Percentiles rank a stretch among this genome's conserved stretches.
These are phyloP conservation scores for Myrmecobius fasciatus DNA, from an alignment of 2,113 vertebrate species.

Conservation along the genomic window DNA sequence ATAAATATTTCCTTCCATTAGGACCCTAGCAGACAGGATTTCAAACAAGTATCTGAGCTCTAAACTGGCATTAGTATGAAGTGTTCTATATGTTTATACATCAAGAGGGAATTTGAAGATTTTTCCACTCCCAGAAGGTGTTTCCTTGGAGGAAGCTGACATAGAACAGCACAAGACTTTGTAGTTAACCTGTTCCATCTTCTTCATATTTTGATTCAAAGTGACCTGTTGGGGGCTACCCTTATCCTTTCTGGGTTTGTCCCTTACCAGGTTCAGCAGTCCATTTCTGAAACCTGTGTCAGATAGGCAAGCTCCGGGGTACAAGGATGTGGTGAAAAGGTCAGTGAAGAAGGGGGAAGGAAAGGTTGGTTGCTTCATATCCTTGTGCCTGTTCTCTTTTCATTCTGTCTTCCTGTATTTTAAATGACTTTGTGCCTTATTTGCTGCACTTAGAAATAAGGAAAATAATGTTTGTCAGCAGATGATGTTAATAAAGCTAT, in stretches of 20 bases:
- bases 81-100: constrained; percentile 5
- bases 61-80: constrained; percentile 30
- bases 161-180: background rate
- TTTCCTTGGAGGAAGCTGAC: background rate
- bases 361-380: constrained; percentile 55
- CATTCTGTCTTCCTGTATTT: constrained; percentile 29
- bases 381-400: constrained; percentile 38
- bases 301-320: constrained; percentile 87
- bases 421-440: constrained; percentile 43
- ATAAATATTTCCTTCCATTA: background rate
- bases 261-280: constrained; percentile 83
- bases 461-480: constrained; percentile 27
- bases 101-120: constrained; percentile 27
- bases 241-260: constrained; percentile 72
- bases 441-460: constrained; percentile 47
- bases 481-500: constrained; percentile 44
- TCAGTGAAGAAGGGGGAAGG: constrained; percentile 75
- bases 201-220: background rate
- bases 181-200: background rate
- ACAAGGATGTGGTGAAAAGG: constrained; percentile 87
- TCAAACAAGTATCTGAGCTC: constrained; percentile 24
- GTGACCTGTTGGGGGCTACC: constrained; percentile 15
- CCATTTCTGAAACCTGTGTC: constrained; percentile 86
- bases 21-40: background rate
- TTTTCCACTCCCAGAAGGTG: background rate